Percentiles rank a stretch among this genome's conserved stretches.
Conservation (phyloP, 2,797 vertebrate species). For the Lerista edwardsae region DNA sequence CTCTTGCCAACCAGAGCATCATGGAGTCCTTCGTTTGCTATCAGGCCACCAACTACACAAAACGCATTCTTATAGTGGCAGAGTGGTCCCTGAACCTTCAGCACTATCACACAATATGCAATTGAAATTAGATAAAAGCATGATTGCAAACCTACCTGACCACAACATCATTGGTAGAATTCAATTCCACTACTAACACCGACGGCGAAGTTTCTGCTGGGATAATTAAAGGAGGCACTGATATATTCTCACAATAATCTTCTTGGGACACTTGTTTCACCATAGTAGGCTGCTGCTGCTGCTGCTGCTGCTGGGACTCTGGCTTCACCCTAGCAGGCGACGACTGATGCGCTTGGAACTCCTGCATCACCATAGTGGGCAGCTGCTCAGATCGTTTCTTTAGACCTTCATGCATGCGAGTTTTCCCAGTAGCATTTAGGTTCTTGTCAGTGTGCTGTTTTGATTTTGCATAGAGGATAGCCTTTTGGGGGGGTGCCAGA, state of each 20-base stretch:
- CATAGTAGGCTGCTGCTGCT: slow-evolving; percentile 38
- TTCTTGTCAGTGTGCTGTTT: slow-evolving; percentile 73
- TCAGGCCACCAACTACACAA: too few relatives aligned
- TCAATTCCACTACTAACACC: slow-evolving; percentile 87
- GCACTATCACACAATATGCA: not conserved
- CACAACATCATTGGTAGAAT: slow-evolving; percentile 83
- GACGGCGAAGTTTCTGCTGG: slow-evolving; percentile 86
- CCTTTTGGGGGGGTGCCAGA: slow-evolving; percentile 83
- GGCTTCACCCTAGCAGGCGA: slow-evolving; percentile 54
- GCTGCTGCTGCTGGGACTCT: slow-evolving; percentile 59
- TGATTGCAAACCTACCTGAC: slow-evolving; percentile 81
- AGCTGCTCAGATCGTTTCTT: slow-evolving; percentile 65
- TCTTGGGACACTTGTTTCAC: slow-evolving; percentile 56
- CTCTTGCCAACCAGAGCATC: too few relatives aligned
- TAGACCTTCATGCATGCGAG: slow-evolving; percentile 26
- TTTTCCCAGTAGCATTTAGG: slow-evolving; percentile 67
- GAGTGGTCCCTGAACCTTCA: too few relatives aligned
- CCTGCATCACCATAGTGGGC: slow-evolving; percentile 52
- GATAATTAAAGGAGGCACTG: slow-evolving; percentile 78
- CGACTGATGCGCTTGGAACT: slow-evolving; percentile 56
- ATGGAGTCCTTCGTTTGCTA: too few relatives aligned
- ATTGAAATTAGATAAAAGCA: not conserved
- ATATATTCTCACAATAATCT: slow-evolving; percentile 48
- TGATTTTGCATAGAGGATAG: slow-evolving; percentile 89
- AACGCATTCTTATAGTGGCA: too few relatives aligned